A percentile compares a stretch with the other conserved stretches of the same genome.
Conservation (phyloP, 2,888 invertebrate genomes). For the Phrixothrix hirtus region DNA sequence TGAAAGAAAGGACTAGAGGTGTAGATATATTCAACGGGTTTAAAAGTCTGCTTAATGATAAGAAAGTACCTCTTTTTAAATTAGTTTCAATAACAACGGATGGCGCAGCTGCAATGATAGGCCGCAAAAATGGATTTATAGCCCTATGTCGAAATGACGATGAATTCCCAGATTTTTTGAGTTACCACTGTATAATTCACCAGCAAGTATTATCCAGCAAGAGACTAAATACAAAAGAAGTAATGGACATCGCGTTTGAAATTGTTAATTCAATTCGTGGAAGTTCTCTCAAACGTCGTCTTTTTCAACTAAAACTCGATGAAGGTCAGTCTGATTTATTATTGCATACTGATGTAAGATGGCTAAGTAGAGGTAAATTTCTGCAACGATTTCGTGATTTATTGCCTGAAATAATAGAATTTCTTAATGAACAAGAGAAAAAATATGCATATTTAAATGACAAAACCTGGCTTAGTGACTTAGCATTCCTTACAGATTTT, state of each 20-base stretch:
- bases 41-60: conserved; percentile 8
- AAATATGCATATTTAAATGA: no score
- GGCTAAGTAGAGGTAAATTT: no score
- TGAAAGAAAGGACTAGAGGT: no score
- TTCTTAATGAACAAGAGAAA: no score
- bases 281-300: neutral
- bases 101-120: conserved; percentile 5
- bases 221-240: conserved; percentile 3
- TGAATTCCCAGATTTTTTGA: conserved; percentile 1
- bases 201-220: conserved; percentile 6
- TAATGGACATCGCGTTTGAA: conserved; percentile 14
- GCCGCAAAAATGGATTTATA: conserved; percentile 2
- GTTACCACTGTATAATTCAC: conserved; percentile 9
- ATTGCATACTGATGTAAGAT: no score
- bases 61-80: conserved; percentile 5
- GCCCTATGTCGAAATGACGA: conserved; percentile 5
- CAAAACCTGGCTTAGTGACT: no score
- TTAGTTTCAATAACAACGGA: conserved; percentile 5
- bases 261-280: conserved; percentile 26
- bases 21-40: conserved; percentile 16
- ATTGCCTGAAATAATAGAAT: no score
- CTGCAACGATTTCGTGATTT: no score
- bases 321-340: no score
- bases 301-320: no score
- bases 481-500: no score